Base-by-base conservation (phyloP, 1,140 invertebrate species). In the Eurosta solidaginis region DNA sequence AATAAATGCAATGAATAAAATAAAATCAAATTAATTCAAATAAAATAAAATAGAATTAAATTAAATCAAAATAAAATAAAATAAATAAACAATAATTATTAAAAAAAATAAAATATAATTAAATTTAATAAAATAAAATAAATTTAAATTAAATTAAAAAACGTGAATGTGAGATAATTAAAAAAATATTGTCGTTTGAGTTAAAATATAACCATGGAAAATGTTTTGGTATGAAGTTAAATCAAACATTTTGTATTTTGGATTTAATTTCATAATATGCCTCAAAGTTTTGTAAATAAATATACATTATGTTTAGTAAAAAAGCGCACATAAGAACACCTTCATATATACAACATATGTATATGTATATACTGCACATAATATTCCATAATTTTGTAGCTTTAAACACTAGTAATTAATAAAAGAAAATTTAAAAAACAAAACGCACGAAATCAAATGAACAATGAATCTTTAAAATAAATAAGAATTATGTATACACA, bases 381-480 rank as follows among this genome's bases (percentile, higher is more conserved):
- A 68, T 42, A 40, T n/a, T 40, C 5, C 33, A 68, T 68, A 68
- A 68, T 68, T 6, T 68, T 68, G 59, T 68, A 68, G 59, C 59
- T 68, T 68, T 68, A 68, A 68, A 68, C 59, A 68, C 33, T 68
- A 68, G 33, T 10, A 22, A 42, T 27, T 12, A 42, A 68, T 20
- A 20, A 36, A 68, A 10, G n/a, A 7, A 42, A 68, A 68, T 40
- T 68, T n/a, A 59, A 47, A 47, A 47, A 40, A 10, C 12, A 25
- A 63, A 68, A 40, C 59, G 59, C 59, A 68, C 59, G 59, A 68
- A 63, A 68, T 68, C 33, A 68, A 68, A 68, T 68, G 22, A 68
- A 68, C 59, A 68, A 68, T 68, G 59, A 68, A 68, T 68, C 59
- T 68, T 68, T 40, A 33, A 40, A 68, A 68, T 68, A 68, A 68